These are phyloP conservation scores for Callinectes sapidus DNA, from an alignment of 2,888 invertebrate genomes.

Conservation along the genomic window DNA sequence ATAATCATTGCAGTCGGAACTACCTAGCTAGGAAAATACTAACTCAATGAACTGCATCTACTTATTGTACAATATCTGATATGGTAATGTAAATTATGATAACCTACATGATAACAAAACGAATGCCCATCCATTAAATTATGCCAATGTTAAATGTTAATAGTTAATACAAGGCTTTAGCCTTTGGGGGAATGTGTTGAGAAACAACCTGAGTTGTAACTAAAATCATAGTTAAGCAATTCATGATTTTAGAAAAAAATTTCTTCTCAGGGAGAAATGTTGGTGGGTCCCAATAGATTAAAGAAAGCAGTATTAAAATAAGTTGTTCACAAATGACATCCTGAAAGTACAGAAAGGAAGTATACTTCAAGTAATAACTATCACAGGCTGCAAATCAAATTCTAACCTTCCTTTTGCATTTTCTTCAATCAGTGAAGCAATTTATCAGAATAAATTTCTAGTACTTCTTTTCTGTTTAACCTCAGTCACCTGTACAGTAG, in stretches of 20 bases:
- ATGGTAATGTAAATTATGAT: conserved; percentile 26
- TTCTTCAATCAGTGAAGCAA: not conserved
- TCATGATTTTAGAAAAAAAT: not conserved
- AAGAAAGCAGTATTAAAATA: not conserved
- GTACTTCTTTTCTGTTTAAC: not conserved
- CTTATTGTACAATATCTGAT: conserved; percentile 34
- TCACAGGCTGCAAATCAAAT: conserved; percentile 6
- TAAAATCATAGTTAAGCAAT: not conserved
- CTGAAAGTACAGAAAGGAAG: not conserved
- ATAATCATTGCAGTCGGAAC: conserved; percentile 11
- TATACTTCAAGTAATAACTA: not conserved
- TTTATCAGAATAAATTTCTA: not conserved
- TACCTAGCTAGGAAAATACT: conserved; percentile 11
- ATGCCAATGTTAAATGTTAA: not conserved
- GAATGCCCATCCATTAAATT: conserved; percentile 9
- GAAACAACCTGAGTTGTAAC: conserved; percentile 2
- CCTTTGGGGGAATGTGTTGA: conserved; percentile 16
- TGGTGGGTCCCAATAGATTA: not conserved
- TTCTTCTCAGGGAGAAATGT: not conserved
- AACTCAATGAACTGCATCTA: conserved; percentile 20
- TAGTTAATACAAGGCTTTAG: not conserved
- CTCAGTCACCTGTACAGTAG: not conserved
- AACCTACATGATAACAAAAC: not conserved
- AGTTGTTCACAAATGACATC: not conserved
- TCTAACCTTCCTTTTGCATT: not conserved